Base-by-base conservation (phyloP, 2,797 vertebrate species). In the Cryptoprocta ferox region DNA sequence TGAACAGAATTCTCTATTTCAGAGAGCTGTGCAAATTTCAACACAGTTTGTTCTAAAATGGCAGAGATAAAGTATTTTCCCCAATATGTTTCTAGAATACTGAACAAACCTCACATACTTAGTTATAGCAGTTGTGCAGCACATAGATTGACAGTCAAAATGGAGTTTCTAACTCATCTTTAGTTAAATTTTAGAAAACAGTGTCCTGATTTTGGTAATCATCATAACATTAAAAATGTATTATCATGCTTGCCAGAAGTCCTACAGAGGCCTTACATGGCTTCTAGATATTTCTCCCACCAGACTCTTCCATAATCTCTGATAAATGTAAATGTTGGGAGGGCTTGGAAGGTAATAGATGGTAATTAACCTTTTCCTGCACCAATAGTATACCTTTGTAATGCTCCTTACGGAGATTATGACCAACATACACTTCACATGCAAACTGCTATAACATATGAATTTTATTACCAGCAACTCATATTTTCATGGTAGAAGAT, bases 401-500 rank as follows among this genome's bases (percentile, higher is more conserved):
- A 94, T 70, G 21, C 39, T 92, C 30, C 39, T 94, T 21, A 78
- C 59, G 39, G 61, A 92, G 35, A 78, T 37, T 93, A 91, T 63
- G 19, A 48, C 61, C 95, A 87, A 95, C 92, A 90, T 81, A 91
- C 35, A 66, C 32, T 87, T 96, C 37, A 95, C 10, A 39, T 78
- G 56, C 59, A 95, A 92, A 90, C 56, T 87, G n/a, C 12, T 35
- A 82, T 86, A 90, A 88, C 35, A 73, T 70, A 68, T 63, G n/a
- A 84, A 93, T 82, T 95, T 95, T 75, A 91, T 91, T 80, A 92
- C 6, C 92, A 97, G n/a, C 30, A 81, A 86, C 48, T 86, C 28
- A 42, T 85, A 96, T 66, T 93, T 93, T 94, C 65, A 73, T 95
- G 66, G 66, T 96, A 66, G 65, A 93, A 94, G 80, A 94, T 32